Evolutionary conservation across 2,797 vertebrate genomes (phyloP).

Genomic region (Ceryle rudis): DNA sequence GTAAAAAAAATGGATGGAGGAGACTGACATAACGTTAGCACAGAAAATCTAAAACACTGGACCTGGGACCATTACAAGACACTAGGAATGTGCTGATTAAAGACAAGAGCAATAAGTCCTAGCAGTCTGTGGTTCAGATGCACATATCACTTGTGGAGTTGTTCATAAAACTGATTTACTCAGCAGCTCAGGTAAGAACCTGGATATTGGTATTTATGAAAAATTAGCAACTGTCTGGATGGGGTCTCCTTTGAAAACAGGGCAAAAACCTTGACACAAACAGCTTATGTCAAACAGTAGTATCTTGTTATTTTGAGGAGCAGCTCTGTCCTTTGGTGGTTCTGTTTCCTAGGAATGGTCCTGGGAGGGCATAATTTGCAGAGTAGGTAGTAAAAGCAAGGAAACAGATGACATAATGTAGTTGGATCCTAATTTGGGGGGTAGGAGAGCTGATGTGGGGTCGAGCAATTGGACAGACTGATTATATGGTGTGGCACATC

Average conservation of each 20-base stretch:
- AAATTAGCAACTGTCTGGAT: neutral
- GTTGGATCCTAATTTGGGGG: neutral
- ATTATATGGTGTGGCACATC: neutral
- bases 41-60: neutral
- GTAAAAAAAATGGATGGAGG: neutral
- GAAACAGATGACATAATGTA: neutral
- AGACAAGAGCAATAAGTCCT: neutral
- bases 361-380: neutral
- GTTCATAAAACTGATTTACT: neutral
- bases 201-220: neutral
- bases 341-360: neutral
- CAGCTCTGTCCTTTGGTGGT: neutral
- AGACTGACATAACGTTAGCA: neutral
- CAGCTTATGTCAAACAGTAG: neutral
- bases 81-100: neutral
- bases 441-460: neutral
- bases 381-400: neutral
- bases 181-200: neutral
- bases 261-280: neutral
- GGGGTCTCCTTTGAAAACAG: neutral
- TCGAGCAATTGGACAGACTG: neutral
- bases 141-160: neutral
- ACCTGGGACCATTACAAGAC: neutral
- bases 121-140: neutral
- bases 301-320: neutral